Evolutionary conservation across 2,888 invertebrate species (phyloP), one percentile per base, ranked within the genome.

Genomic region (Dryadula phaetusa): DNA sequence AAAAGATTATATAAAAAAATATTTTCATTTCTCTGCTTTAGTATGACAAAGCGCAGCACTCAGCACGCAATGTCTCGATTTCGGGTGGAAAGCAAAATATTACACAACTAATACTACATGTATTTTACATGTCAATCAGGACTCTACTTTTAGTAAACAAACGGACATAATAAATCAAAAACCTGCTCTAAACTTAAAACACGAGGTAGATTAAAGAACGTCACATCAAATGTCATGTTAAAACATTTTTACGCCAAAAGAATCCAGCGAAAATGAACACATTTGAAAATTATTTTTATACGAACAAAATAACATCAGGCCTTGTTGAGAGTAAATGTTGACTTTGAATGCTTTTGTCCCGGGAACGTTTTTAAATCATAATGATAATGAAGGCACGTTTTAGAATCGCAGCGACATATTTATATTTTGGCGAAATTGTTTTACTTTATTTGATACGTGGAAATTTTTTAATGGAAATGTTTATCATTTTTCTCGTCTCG

Each of bases 261-360:
- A n/a, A 37, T 25, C 40, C 42, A 1, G 22, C 22, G 25, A 18
- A 42, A 16, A 42, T 58, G 3, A 28, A 28, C 10, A 44, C 10
- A 58, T 58, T 42, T 42, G n/a, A 58, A 40, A 40, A 18, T 44
- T 25, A 28, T 28, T 42, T 28, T 58, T 25, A 42, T 44, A 42
- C 3, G 42, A 25, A 44, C 37, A 58, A 54, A 37, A 60, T 53
- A 53, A 37, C 25, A 37, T 22, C 22, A 8, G 63, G 22, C 20
- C 20, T 25, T 47, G 28, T 64, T 47, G 47, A 46, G 44, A 37
- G 56, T 47, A 56, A 64, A 56, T 46, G 64, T 64, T 64, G 49
- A 58, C 64, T 58, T 49, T 58, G 58, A 64, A 58, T 49, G 44
- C 49, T 58, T 49, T 58, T 64, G 47, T 64, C 25, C 25, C 40